Evolutionary conservation across 2,113 vertebrate genomes (phyloP), one percentile per base, ranked within the genome.

Genomic region (Alethe diademata): DNA sequence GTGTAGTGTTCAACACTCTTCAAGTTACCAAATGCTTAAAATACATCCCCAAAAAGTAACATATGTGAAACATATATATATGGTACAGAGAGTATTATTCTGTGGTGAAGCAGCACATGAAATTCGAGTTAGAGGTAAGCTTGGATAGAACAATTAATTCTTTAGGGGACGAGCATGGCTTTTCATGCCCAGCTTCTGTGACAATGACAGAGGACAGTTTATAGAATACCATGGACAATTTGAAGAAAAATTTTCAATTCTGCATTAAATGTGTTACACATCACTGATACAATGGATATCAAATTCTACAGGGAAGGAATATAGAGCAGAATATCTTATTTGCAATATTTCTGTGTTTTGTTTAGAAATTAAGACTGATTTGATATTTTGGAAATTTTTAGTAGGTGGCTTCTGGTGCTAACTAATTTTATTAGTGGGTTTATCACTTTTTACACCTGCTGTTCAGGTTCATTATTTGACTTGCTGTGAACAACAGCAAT

Each of bases 381-480:
- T 75, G 5, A 9, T 80, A 51, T 74, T 92, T 78, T 78, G 31
- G 20, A 74, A 79, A 75, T 60, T 67, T 64, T 76, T 40, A 56
- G 19, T 53, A 88, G 25, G 35, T 78, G 11, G 24, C 25, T 93
- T 70, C 28, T 88, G 85, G 42, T 51, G 40, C 5, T 78, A 80
- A 54, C 56, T 80, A 61, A 50, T 86, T 93, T 81, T 35, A 33
- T 80, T 71, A 67, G 88, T 45, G 25, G 25, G 22, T 92, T 89
- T 86, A 81, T 84, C 56, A 78, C 17, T 81, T 88, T 80, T 88
- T 74, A 64, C 43, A 86, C 72, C 72, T 84, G 75, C 51, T 88
- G 38, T 64, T 95, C 40, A 85, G 16, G 54, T 82, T 95, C 43
- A 60, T 92, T 88, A 70, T 86, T 86, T 93, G 80, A 78, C 75